Base-by-base conservation (phyloP, 2,888 invertebrate species). In the Eustalomyia histrio region DNA sequence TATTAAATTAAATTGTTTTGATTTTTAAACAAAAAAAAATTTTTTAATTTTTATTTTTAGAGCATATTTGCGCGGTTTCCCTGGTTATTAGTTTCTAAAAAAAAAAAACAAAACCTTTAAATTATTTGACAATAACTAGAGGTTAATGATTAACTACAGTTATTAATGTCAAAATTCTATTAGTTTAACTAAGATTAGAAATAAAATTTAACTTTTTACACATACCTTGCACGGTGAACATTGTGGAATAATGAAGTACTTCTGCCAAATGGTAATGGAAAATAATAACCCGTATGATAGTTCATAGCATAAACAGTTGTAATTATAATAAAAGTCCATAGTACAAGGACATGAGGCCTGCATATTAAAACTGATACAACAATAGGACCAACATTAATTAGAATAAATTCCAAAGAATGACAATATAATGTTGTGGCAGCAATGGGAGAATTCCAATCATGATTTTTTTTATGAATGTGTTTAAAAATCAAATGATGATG, bases 371-470 rank as follows among this genome's bases (percentile, higher is more conserved):
- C 94, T 84, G 96, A 95, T 39, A 95, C 85, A 82, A 94, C 92
- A 1, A 95, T 94, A 7, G 96, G 96, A 63, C 95, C 79, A 80
- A 96, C 87, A 90, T 96, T 96, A 52, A 95, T 94, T 79, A 96
- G 90, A 61, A 95, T 90, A 88, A 96, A 95, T 86, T 94, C 93
- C 33, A 95, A 86, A 0, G 96, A 96, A 90, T 96, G 95, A 83
- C 95, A 94, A 88, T 96, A 96, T 52, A 95, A 91, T 2, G 95
- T 94, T 0, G 95, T 94, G 2, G 95, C 93, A 0, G 96, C 95
- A 61, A 96, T 93, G 0, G 96, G 96, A 0, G 96, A 94, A 0
- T 95, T 95, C 96, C 96, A 97, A 88, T 96, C 95, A 85, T 97
- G 96, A 88, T 97, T 96, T 85, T 94, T 93, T 89, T 97, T 97